Evolutionary conservation across 2,888 invertebrate genomes (phyloP), one percentile per base, ranked within the genome.

Genomic region (Automeris io): DNA sequence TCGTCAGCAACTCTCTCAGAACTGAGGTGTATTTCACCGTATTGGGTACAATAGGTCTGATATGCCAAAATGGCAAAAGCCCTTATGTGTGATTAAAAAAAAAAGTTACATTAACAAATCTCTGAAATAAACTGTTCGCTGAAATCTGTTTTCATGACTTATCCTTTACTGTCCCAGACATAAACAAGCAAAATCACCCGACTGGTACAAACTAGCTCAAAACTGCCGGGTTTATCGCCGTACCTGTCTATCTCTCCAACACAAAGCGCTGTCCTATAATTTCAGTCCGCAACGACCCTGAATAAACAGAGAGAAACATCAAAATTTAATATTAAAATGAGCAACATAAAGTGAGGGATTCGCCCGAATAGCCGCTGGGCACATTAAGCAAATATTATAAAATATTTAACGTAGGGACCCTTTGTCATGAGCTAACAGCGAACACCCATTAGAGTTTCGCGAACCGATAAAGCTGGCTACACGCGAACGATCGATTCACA

Each of bases 341-440:
- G 42, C 25, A 41, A 45, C 44, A 45, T 46, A 51, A 56, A 57
- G 43, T 42, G 29, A 45, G 44, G 51, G 47, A 51, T 57, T 51
- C 41, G 43, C 48, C 48, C 47, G 55, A 56, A 67, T 54, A 54
- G 57, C 58, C 54, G 47, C 41, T 43, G 58, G 56, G 54, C 56
- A 53, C 57, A 66, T 64, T 64, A 63, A 42, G 52, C 53, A 57
- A 68, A 63, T 63, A 64, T 65, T 62, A 67, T 65, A 67, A 67
- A 67, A 66, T 64, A 61, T 70, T 70, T 61, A 62, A 52, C 54
- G 46, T 41, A 25, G 44, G 33, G 45, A 45, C 56, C 58, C 57
- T 61, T 61, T 62, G 62, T 64, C 58, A 46, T 46, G 46, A 55
- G 54, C 61, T 54, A 56, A 69, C 68, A 69, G 43, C 45, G 51